phyloP scores from a whole-genome alignment of 1,140 invertebrate species.

The Drosophila pseudoobscura region DNA sequence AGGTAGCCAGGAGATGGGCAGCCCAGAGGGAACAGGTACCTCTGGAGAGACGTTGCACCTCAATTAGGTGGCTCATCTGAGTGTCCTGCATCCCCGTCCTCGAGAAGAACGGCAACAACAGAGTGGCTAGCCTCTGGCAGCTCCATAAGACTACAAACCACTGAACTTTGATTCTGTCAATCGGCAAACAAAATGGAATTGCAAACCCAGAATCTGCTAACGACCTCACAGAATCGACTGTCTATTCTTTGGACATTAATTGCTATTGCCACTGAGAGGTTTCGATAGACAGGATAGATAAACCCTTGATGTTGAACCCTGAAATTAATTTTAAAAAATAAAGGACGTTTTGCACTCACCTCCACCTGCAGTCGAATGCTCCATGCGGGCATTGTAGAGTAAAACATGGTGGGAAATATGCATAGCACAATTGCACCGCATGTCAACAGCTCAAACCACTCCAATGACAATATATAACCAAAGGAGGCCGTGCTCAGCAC shows the following conservation, averaged over 20 bases:
- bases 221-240: no score
- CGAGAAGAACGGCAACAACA: constrained; percentile 3
- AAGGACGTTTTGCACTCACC: constrained; percentile 6
- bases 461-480: not conserved
- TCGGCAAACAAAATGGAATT: no score
- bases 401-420: not conserved
- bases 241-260: no score
- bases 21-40: not conserved
- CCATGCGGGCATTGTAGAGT: not conserved
- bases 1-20: constrained; percentile 3
- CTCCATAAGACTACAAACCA: not conserved
- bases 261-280: no score
- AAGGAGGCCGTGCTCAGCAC: not conserved
- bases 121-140: not conserved
- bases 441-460: not conserved
- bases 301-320: no score
- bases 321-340: no score
- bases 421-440: not conserved
- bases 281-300: no score
- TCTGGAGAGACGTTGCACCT: not conserved
- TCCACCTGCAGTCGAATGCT: constrained; percentile 2
- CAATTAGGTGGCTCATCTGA: not conserved
- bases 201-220: no score
- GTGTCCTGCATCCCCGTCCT: not conserved
- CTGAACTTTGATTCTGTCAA: no score